A percentile compares a stretch with the other conserved stretches of the same genome.
These are phyloP conservation scores for Tenebrio molitor DNA, from an alignment of 1,140 invertebrate species.

Conservation along the genomic window DNA sequence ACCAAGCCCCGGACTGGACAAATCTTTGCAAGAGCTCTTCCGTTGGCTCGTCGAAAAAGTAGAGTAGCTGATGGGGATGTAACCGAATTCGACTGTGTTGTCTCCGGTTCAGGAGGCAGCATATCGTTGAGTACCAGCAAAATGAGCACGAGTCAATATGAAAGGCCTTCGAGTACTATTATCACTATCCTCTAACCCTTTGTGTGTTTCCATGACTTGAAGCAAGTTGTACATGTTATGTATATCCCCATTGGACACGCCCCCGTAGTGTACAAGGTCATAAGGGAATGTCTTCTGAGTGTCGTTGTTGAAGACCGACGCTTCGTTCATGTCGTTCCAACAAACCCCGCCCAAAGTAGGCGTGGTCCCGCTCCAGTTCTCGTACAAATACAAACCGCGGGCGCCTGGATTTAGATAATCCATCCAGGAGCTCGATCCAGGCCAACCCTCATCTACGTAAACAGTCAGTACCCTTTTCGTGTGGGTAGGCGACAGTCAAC, in stretches of 20 bases:
- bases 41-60: slow-evolving; percentile 79
- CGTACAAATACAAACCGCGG: slow-evolving; percentile 70
- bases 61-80: slow-evolving; percentile 72
- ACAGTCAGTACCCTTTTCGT: background rate
- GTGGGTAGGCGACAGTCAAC: no score
- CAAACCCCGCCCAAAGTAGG: slow-evolving; percentile 75
- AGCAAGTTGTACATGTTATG: slow-evolving; percentile 53
- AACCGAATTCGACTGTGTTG: slow-evolving; percentile 85
- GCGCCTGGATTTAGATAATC: slow-evolving; percentile 75
- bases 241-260: slow-evolving; percentile 44
- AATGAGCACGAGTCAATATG: slow-evolving; percentile 90
- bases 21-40: slow-evolving; percentile 91
- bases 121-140: slow-evolving; percentile 84
- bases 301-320: slow-evolving; percentile 81
- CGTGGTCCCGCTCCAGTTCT: slow-evolving; percentile 70
- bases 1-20: slow-evolving; percentile 83
- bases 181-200: slow-evolving; percentile 83
- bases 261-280: slow-evolving; percentile 65
- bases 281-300: slow-evolving; percentile 74
- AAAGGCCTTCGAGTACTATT: slow-evolving; percentile 86
- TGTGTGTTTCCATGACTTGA: slow-evolving; percentile 73
- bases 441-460: slow-evolving; percentile 72
- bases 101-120: slow-evolving; percentile 91
- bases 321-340: slow-evolving; percentile 89
- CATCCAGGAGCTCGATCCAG: slow-evolving; percentile 78